Percentiles rank a stretch among this genome's conserved stretches.
These are phyloP conservation scores for Thalassophryne amazonica DNA, from an alignment of 2,797 vertebrate species.

Conservation along the genomic window DNA sequence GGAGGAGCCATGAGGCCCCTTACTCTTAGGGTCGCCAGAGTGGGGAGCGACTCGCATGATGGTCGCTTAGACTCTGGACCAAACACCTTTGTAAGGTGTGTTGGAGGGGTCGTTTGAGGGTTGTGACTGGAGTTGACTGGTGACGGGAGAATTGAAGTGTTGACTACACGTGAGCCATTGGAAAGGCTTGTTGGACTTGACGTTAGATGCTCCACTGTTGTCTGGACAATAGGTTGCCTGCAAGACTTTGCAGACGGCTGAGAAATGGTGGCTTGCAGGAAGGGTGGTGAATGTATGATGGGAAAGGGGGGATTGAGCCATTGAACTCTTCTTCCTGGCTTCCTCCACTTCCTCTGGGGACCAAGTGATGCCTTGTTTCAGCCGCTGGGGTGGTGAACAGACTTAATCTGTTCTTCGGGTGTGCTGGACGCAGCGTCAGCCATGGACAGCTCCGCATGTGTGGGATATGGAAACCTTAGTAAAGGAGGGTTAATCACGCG, in stretches of 20 bases:
- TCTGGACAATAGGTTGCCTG: conserved; percentile 84
- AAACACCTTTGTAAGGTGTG: conserved; percentile 54
- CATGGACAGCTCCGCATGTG: conserved; percentile 92
- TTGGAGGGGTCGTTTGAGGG: conserved; percentile 81
- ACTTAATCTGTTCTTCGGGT: conserved; percentile 95
- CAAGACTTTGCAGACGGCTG: conserved; percentile 75
- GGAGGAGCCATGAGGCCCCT: conserved; percentile 72
- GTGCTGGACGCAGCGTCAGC: conserved; percentile 92
- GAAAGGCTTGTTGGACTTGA: conserved; percentile 77
- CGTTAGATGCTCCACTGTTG: conserved; percentile 81
- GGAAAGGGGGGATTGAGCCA: conserved; percentile 87
- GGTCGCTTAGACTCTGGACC: conserved; percentile 83
- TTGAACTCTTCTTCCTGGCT: conserved; percentile 98
- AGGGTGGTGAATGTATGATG: conserved; percentile 86
- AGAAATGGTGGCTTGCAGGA: conserved; percentile 74
- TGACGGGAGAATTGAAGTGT: conserved; percentile 3
- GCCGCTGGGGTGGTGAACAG: conserved; percentile 94
- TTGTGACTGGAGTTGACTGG: conserved; percentile 25
- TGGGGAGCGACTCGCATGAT: conserved; percentile 68
- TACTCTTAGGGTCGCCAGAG: conserved; percentile 65
- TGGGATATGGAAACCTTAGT: conserved; percentile 96
- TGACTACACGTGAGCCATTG: conserved; percentile 74
- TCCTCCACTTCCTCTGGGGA: conserved; percentile 98
- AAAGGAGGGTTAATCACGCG: conserved; percentile 92
- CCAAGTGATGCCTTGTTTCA: conserved; percentile 98